These are phyloP conservation scores for Dendrocopos noguchii DNA, from an alignment of 2,113 vertebrate species.

Conservation along the genomic window DNA sequence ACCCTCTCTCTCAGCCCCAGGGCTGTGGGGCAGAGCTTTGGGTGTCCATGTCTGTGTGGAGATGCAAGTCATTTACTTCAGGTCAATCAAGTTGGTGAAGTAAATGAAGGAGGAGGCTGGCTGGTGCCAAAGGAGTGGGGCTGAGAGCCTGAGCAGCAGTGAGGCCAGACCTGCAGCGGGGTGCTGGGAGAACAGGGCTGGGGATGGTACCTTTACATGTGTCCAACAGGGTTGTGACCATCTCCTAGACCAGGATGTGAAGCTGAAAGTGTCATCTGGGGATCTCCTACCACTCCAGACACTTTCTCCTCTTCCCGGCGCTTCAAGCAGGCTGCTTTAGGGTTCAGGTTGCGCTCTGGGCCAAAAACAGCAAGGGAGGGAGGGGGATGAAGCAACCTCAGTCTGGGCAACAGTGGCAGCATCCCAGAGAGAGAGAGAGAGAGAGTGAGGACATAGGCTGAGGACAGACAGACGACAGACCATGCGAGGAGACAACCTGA, in stretches of 20 bases:
- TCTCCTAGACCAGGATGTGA: conserved; percentile 91
- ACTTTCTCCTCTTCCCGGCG: conserved; percentile 98
- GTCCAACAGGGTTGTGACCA: conserved; percentile 92
- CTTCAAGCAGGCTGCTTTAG: conserved; percentile 98
- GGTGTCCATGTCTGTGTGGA: accelerated
- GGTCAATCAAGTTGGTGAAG: background rate
- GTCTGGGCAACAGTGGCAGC: background rate
- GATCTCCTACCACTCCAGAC: conserved; percentile 91
- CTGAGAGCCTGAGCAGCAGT: background rate
- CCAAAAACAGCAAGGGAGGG: conserved; percentile 17
- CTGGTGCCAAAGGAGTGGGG: background rate
- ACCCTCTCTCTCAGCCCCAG: accelerated
- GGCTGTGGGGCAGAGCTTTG: background rate
- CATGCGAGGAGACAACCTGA: background rate
- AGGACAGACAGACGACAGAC: background rate
- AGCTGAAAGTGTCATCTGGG: conserved; percentile 92
- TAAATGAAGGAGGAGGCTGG: background rate
- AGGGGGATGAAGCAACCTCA: background rate
- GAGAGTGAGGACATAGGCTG: background rate
- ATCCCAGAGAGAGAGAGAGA: background rate
- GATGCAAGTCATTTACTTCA: accelerated
- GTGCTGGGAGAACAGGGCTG: background rate
- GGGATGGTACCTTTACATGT: conserved; percentile 82
- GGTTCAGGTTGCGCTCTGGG: conserved; percentile 96
- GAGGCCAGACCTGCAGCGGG: accelerated